phyloP scores from a whole-genome alignment of 2,797 vertebrate genomes.

The Acipenser transmontanus region DNA sequence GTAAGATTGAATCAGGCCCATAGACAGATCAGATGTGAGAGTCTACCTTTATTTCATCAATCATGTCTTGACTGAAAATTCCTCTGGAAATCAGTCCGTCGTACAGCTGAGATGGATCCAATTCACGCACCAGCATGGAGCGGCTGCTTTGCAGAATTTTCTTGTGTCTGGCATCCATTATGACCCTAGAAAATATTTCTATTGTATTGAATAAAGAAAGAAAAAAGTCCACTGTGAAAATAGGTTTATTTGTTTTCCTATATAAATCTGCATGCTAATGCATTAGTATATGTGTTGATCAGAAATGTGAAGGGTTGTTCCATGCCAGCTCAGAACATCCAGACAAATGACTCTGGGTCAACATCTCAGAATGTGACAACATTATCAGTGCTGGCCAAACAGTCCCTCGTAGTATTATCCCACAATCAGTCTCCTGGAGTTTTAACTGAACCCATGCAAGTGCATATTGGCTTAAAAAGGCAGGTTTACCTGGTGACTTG shows the following conservation, averaged over 20 bases:
- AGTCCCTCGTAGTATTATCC: too few relatives aligned
- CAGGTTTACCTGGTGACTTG: too few relatives aligned
- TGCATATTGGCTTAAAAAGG: too few relatives aligned
- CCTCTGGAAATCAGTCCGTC: slow-evolving; percentile 61
- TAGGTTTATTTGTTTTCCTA: too few relatives aligned
- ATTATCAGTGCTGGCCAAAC: too few relatives aligned
- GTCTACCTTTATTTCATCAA: slow-evolving; percentile 82
- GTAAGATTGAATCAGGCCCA: neutral
- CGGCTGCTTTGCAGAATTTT: slow-evolving; percentile 59
- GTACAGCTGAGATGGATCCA: slow-evolving; percentile 65
- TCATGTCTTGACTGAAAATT: slow-evolving; percentile 78
- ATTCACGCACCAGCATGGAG: slow-evolving; percentile 49
- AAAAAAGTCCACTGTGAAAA: neutral
- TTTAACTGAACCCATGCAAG: too few relatives aligned
- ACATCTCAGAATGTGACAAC: neutral
- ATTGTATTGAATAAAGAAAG: neutral
- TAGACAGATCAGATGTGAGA: neutral
- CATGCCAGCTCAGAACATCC: slow-evolving; percentile 22
- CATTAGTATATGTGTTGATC: neutral
- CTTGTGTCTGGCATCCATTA: slow-evolving; percentile 71
- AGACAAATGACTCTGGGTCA: slow-evolving; percentile 20
- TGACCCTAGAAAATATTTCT: neutral
- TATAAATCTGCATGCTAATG: too few relatives aligned
- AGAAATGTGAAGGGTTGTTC: slow-evolving; percentile 17
- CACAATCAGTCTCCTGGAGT: too few relatives aligned